Evolutionary conservation across 2,113 vertebrate species (phyloP).

Genomic region (Chroicocephalus ridibundus): DNA sequence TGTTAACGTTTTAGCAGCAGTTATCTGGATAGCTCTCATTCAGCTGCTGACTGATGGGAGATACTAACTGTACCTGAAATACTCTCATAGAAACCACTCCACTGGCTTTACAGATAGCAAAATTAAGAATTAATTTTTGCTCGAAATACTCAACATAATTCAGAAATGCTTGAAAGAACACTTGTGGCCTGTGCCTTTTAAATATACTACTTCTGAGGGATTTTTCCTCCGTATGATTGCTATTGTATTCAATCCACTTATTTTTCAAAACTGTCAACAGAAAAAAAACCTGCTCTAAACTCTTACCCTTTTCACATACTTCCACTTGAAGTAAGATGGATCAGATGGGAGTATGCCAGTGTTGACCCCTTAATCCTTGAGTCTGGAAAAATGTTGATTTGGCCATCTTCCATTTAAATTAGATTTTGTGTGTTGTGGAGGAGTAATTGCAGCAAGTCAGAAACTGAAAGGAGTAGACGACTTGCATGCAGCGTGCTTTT

Average conservation of each 20-base stretch:
- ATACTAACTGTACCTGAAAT: not conserved
- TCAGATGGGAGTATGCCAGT: not conserved
- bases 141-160: not conserved
- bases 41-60: not conserved
- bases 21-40: not conserved
- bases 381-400: not conserved
- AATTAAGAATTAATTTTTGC: not conserved
- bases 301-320: not conserved
- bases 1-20: not conserved
- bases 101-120: not conserved
- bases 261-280: not conserved
- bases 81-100: not conserved
- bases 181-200: not conserved
- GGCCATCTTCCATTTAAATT: not conserved
- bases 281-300: not conserved
- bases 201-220: not conserved
- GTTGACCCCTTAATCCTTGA: not conserved
- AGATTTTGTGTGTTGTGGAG: not conserved
- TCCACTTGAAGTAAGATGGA: not conserved
- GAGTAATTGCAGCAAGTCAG: not conserved
- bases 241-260: not conserved
- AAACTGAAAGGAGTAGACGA: not conserved
- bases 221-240: not conserved
- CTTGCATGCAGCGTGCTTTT: not conserved
- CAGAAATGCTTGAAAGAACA: not conserved